Evolutionary conservation across 2,888 invertebrate genomes (phyloP).

Genomic region (Callyntrura sp.): DNA sequence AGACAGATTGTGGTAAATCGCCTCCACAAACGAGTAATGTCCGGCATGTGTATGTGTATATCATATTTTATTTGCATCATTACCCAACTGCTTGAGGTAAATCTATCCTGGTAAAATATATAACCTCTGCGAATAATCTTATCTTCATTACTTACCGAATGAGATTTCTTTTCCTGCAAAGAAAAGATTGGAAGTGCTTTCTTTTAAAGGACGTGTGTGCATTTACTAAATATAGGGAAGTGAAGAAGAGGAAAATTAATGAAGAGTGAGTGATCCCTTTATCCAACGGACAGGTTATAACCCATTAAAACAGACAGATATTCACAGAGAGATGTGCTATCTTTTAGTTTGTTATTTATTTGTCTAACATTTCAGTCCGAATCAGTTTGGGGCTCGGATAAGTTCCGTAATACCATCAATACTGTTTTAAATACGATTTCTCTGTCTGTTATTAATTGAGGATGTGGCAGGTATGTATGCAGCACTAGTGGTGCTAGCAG

Average conservation of each 20-base stretch:
- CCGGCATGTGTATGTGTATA: conserved; percentile 50
- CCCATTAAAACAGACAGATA: not conserved
- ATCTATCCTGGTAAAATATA: conserved; percentile 10
- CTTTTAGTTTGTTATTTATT: conserved; percentile 45
- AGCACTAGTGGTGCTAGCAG: not conserved
- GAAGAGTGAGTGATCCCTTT: conserved; percentile 19
- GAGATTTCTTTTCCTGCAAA: not conserved
- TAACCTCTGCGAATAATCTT: not conserved
- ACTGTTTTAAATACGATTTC: not conserved
- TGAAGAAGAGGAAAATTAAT: conserved; percentile 14
- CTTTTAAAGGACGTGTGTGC: no score
- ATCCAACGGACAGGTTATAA: not conserved
- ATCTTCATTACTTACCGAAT: conserved; percentile 14
- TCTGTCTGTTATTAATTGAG: conserved; percentile 31
- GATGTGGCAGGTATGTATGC: conserved; percentile 22
- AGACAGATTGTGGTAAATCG: conserved; percentile 46
- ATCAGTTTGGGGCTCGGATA: conserved; percentile 45
- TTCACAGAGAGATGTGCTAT: conserved; percentile 5
- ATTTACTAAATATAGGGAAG: not conserved
- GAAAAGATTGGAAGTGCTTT: not conserved
- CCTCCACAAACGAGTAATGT: conserved; percentile 53
- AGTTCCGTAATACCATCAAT: conserved; percentile 34
- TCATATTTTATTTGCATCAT: conserved; percentile 58
- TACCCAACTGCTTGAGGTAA: conserved; percentile 8
- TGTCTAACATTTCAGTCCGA: conserved; percentile 34